Evolutionary conservation across 2,888 invertebrate genomes (phyloP).

Genomic region (Leucoptera coffeella): DNA sequence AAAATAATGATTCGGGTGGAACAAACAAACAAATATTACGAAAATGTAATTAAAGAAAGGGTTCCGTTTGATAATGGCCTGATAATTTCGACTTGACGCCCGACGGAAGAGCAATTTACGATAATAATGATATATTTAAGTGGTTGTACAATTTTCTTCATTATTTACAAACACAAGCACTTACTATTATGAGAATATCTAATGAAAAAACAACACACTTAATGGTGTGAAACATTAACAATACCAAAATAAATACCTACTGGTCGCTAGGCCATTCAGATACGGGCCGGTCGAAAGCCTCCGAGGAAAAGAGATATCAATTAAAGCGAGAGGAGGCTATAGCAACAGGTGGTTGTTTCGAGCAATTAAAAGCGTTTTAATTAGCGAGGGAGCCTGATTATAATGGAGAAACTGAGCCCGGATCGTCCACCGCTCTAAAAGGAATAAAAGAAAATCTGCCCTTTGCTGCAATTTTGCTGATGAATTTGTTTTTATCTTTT

Average conservation of each 20-base stretch:
- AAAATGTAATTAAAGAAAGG: constrained; percentile 47
- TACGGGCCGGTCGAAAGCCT: constrained; percentile 41
- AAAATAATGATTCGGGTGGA: constrained; percentile 32
- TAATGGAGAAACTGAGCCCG: constrained; percentile 33
- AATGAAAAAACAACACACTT: too few relatives aligned
- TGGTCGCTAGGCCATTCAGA: constrained; percentile 43
- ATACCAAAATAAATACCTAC: too few relatives aligned
- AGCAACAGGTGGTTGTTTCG: constrained; percentile 47
- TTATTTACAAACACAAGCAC: too few relatives aligned
- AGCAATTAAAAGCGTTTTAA: constrained; percentile 52
- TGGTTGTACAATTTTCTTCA: too few relatives aligned
- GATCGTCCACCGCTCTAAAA: constrained; percentile 31
- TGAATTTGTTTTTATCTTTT: too few relatives aligned
- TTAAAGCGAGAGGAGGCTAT: too few relatives aligned
- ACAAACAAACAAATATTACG: constrained; percentile 44
- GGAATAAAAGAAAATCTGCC: too few relatives aligned
- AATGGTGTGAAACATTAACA: too few relatives aligned
- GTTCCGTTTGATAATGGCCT: constrained; percentile 39
- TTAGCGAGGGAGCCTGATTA: constrained; percentile 47
- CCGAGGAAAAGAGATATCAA: too few relatives aligned
- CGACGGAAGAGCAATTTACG: constrained; percentile 37
- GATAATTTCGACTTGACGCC: constrained; percentile 31
- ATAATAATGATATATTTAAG: constrained; percentile 31
- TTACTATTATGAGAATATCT: too few relatives aligned
- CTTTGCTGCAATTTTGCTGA: too few relatives aligned